phyloP scores from a whole-genome alignment of 1,140 invertebrate genomes.

The Brachionus manjavacas region DNA sequence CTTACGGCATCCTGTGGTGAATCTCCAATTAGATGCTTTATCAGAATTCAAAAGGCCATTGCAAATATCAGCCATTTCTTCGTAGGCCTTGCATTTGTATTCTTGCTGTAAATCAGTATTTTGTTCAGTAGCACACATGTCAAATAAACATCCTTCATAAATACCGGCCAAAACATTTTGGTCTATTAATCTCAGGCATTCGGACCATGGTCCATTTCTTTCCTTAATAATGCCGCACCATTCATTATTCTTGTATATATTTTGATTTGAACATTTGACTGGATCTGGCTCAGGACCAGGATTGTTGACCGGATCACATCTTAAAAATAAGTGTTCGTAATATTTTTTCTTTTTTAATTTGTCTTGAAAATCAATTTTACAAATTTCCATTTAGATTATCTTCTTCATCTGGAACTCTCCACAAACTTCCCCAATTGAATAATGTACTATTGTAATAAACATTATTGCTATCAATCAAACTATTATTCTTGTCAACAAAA shows the following conservation, averaged over 20 bases:
- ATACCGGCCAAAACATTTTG: background rate
- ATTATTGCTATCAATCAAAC: background rate
- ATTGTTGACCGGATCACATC: background rate
- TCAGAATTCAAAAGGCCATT: background rate
- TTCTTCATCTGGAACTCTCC: conserved; percentile 27
- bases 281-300: background rate
- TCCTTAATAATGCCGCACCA: background rate
- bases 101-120: background rate
- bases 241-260: background rate
- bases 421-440: conserved; percentile 8
- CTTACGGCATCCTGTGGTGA: conserved; percentile 4
- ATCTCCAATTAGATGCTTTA: background rate
- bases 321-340: background rate
- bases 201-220: background rate
- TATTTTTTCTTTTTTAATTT: background rate
- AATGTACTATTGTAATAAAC: background rate
- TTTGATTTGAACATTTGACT: background rate
- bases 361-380: background rate
- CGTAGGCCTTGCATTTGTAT: conserved; percentile 8
- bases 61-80: conserved; percentile 9
- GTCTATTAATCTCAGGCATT: background rate
- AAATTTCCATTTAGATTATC: background rate
- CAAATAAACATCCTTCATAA: background rate
- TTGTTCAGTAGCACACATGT: conserved; percentile 27
- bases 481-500: conserved; percentile 6